Evolutionary conservation across 2,797 vertebrate genomes (phyloP).

Genomic region (Hoplostethus mediterraneus): DNA sequence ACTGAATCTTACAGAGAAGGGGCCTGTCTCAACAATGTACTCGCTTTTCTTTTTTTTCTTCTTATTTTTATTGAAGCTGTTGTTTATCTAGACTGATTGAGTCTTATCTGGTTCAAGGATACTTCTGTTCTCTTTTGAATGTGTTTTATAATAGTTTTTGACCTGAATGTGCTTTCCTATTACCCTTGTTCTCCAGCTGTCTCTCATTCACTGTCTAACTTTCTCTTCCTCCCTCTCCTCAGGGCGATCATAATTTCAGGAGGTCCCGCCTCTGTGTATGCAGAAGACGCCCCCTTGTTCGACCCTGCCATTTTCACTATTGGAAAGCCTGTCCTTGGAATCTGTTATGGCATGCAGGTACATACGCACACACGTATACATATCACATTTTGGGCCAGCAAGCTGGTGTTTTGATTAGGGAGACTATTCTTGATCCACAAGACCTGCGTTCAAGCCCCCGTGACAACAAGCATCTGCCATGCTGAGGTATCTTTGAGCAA

Average conservation of each 20-base stretch:
- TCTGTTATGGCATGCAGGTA: slow-evolving; percentile 99
- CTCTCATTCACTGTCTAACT: background rate
- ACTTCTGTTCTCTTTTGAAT: no score
- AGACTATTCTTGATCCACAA: background rate
- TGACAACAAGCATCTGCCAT: background rate
- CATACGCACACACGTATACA: background rate
- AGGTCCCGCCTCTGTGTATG: slow-evolving; percentile 98
- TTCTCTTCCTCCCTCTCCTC: slow-evolving; percentile 14
- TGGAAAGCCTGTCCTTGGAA: slow-evolving; percentile 96
- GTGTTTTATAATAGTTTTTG: background rate
- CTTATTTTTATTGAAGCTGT: background rate
- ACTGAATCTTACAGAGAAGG: background rate
- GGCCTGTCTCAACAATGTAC: background rate
- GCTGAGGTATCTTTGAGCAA: no score
- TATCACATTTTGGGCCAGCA: background rate
- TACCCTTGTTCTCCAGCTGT: background rate
- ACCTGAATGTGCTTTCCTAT: background rate
- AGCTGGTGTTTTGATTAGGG: background rate
- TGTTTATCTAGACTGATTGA: background rate
- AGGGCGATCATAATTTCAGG: slow-evolving; percentile 99
- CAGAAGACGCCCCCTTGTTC: slow-evolving; percentile 98
- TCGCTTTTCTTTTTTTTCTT: background rate
- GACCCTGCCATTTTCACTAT: slow-evolving; percentile 98
- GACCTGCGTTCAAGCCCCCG: slow-evolving; percentile 1
- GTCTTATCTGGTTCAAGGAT: background rate